These are phyloP conservation scores for Diplazon laetatorius DNA, from an alignment of 2,888 invertebrate genomes.

Conservation along the genomic window DNA sequence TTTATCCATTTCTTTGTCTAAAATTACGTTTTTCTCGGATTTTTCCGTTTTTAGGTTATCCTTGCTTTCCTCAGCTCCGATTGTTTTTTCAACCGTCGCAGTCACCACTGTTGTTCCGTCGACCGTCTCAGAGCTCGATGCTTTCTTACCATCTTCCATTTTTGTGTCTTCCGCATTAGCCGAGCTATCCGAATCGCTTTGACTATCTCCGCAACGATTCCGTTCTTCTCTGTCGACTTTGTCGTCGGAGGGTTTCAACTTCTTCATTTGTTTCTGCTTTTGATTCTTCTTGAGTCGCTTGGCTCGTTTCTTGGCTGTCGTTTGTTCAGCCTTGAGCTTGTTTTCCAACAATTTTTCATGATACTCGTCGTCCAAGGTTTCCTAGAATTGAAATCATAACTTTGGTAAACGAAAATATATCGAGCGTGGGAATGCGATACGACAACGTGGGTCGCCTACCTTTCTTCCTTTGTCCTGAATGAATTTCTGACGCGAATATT, in stretches of 20 bases:
- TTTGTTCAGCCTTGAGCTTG: constrained; percentile 87
- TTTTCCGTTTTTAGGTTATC: constrained; percentile 21
- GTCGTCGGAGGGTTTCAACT: constrained; percentile 73
- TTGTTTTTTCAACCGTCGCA: too few relatives aligned
- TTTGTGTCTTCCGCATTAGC: constrained; percentile 68
- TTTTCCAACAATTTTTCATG: constrained; percentile 91
- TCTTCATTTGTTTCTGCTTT: constrained; percentile 80
- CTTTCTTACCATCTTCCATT: neutral
- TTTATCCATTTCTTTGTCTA: neutral
- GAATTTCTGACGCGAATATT: constrained; percentile 97
- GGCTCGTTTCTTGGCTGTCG: constrained; percentile 95
- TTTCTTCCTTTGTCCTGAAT: constrained; percentile 94
- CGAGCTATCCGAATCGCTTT: constrained; percentile 78
- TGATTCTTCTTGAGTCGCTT: constrained; percentile 93
- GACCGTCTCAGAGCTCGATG: neutral
- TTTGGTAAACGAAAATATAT: too few relatives aligned
- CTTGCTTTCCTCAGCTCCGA: too few relatives aligned
- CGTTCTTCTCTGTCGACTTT: constrained; percentile 45
- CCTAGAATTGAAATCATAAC: constrained; percentile 83
- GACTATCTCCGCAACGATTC: constrained; percentile 68
- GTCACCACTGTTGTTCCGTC: too few relatives aligned
- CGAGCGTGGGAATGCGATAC: too few relatives aligned
- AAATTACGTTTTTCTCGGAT: neutral
- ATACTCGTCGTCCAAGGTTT: constrained; percentile 92
- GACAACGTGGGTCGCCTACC: too few relatives aligned